phyloP scores from a whole-genome alignment of 1,140 invertebrate species.

The Vanessa tameamea region DNA sequence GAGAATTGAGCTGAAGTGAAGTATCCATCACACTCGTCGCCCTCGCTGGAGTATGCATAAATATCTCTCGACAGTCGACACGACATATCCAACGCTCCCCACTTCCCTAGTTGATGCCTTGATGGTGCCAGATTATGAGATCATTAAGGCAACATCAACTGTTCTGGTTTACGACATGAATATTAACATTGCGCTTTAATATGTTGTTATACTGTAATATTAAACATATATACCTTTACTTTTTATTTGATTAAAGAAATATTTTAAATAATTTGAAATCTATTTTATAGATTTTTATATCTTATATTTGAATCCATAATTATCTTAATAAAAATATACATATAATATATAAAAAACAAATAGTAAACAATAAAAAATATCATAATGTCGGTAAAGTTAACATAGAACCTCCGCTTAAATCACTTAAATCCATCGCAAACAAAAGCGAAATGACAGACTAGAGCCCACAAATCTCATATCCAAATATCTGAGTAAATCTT shows the following conservation, averaged over 20 bases:
- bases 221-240: too few species aligned
- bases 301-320: too few species aligned
- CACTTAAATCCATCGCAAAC: constrained; percentile 35
- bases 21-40: constrained; percentile 29
- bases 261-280: too few species aligned
- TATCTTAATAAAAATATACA: too few species aligned
- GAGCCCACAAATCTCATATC: constrained; percentile 62
- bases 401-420: not conserved
- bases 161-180: constrained; percentile 13
- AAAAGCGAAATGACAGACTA: constrained; percentile 44
- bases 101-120: constrained; percentile 12
- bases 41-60: constrained; percentile 19
- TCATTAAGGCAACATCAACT: constrained; percentile 25
- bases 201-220: not conserved
- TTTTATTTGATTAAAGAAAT: too few species aligned
- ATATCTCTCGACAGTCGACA: constrained; percentile 16
- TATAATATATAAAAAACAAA: not conserved
- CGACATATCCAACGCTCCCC: constrained; percentile 19
- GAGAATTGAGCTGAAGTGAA: constrained; percentile 29
- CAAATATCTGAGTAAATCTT: constrained; percentile 71
- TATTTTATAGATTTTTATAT: too few species aligned
- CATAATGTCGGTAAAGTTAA: not conserved
- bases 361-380: not conserved
- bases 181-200: not conserved
- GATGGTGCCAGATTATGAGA: constrained; percentile 29